Evolutionary conservation across 2,113 vertebrate species (phyloP).

Genomic region (Zosterops japonicus): DNA sequence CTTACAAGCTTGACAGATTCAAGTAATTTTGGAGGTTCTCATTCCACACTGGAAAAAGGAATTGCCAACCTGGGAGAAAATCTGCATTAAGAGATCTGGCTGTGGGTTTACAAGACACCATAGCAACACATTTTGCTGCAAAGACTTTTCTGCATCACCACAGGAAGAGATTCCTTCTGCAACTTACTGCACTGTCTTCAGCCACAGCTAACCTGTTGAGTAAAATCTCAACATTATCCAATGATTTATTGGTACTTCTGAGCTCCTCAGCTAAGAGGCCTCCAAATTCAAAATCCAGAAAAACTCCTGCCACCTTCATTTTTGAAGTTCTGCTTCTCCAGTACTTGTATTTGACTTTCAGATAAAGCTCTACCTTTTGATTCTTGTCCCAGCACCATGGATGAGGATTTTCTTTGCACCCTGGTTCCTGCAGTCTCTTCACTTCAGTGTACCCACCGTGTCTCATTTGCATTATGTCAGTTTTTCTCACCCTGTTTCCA

Average conservation of each 20-base stretch:
- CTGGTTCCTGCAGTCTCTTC: background rate
- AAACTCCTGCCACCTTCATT: background rate
- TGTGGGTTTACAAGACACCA: background rate
- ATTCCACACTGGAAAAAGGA: background rate
- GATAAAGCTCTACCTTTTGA: background rate
- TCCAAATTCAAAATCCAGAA: background rate
- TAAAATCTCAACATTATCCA: background rate
- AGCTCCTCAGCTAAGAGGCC: background rate
- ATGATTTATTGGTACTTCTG: background rate
- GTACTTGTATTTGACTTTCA: background rate
- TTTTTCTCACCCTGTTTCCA: background rate
- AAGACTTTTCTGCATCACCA: background rate
- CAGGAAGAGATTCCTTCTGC: background rate
- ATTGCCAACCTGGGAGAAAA: background rate
- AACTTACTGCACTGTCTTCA: background rate
- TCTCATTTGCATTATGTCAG: background rate
- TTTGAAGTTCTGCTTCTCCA: background rate
- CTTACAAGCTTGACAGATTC: background rate
- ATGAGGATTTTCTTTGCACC: background rate
- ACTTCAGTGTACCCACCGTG: fast-evolving
- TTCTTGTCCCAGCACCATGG: background rate
- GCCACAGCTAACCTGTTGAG: background rate
- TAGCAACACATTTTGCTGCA: background rate
- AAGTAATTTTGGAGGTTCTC: background rate
- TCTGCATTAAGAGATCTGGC: background rate